phyloP scores from a whole-genome alignment of 2,113 vertebrate species.

The Perca fluviatilis region DNA sequence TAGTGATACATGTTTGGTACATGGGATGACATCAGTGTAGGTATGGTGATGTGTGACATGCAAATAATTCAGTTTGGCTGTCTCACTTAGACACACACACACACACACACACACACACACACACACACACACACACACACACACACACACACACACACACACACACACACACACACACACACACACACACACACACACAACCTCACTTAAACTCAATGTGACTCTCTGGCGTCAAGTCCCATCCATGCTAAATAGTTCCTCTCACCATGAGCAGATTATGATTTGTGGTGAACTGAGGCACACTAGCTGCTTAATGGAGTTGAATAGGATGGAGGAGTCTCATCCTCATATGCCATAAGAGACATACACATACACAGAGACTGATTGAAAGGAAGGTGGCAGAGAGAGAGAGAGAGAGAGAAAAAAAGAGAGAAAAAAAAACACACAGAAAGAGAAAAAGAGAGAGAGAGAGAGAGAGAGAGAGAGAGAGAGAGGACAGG shows the following conservation, averaged over 20 bases:
- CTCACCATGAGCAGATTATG: slow-evolving; percentile 68
- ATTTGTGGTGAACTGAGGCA: slow-evolving; percentile 68
- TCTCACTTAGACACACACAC: not conserved
- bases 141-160: not conserved
- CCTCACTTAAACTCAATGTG: slow-evolving; percentile 43
- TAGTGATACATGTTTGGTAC: not conserved
- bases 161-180: not conserved
- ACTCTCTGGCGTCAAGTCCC: slow-evolving; percentile 47
- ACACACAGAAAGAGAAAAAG: too few relatives aligned
- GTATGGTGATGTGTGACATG: slow-evolving; percentile 28
- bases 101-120: not conserved
- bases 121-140: slow-evolving; percentile 1
- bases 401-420: slow-evolving; percentile 1
- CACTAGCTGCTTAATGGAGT: slow-evolving; percentile 77
- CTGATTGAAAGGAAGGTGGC: slow-evolving; percentile 46
- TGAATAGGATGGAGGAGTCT: slow-evolving; percentile 70
- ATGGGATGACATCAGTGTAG: not conserved
- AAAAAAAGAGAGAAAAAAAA: slow-evolving; percentile 2
- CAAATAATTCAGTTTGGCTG: slow-evolving; percentile 25
- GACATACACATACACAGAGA: slow-evolving; percentile 36
- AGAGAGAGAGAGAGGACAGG: not conserved
- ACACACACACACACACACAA: not conserved
- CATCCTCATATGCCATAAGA: slow-evolving; percentile 59
- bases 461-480: not conserved
- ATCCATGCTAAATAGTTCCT: slow-evolving; percentile 43